Evolutionary conservation across 2,113 vertebrate species (phyloP).

Genomic region (Rhea americana): DNA sequence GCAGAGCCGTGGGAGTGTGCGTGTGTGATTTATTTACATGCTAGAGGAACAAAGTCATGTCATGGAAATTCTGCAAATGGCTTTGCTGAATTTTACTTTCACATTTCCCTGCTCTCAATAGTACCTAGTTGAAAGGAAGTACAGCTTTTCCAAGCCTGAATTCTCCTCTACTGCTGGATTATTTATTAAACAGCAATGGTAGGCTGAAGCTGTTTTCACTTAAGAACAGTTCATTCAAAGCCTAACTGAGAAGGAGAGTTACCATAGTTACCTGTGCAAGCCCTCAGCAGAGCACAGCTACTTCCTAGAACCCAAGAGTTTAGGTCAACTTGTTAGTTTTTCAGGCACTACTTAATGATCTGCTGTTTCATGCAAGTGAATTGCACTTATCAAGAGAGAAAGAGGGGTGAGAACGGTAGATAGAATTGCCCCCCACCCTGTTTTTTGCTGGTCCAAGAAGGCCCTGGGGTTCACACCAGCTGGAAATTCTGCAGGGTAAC

Average conservation of each 20-base stretch:
- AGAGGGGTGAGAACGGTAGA: neutral
- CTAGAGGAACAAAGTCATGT: neutral
- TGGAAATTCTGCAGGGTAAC: slow-evolving; percentile 69
- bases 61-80: slow-evolving; percentile 5
- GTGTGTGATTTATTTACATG: slow-evolving; percentile 3
- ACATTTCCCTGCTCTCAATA: slow-evolving; percentile 17
- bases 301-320: slow-evolving; percentile 66
- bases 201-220: slow-evolving; percentile 74
- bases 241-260: slow-evolving; percentile 68
- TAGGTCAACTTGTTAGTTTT: slow-evolving; percentile 71
- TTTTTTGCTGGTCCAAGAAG: slow-evolving; percentile 40
- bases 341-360: slow-evolving; percentile 63
- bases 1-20: fast-evolving
- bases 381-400: slow-evolving; percentile 12
- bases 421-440: neutral
- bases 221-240: slow-evolving; percentile 69
- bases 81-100: slow-evolving; percentile 39
- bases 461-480: slow-evolving; percentile 53
- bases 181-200: slow-evolving; percentile 69
- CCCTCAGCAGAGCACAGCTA: slow-evolving; percentile 63
- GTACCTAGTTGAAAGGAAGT: slow-evolving; percentile 51
- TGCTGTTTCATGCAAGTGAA: slow-evolving; percentile 47
- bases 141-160: slow-evolving; percentile 45
- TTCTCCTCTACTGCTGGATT: slow-evolving; percentile 50
- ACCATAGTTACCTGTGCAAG: slow-evolving; percentile 76